Percentiles rank a stretch among this genome's conserved stretches.
Conservation (phyloP, 2,113 vertebrate genomes). For the Microtus oregoni region DNA sequence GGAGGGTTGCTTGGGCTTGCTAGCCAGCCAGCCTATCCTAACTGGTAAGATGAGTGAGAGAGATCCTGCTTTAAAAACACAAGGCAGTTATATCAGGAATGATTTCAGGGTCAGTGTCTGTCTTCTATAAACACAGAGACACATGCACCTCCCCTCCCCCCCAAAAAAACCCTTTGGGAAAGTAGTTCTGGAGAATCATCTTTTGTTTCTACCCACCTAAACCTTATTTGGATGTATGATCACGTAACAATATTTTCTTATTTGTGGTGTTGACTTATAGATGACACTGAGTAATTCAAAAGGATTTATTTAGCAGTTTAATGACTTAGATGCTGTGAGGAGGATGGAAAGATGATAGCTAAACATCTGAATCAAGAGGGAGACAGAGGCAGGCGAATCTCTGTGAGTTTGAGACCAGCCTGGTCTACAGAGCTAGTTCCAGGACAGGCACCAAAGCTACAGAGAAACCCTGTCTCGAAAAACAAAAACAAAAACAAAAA, state of each 20-base stretch:
- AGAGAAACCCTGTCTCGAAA: too few species aligned
- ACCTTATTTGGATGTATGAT: background rate
- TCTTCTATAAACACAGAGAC: background rate
- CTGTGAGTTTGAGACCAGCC: too few species aligned
- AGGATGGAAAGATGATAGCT: background rate
- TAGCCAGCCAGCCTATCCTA: background rate
- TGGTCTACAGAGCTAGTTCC: too few species aligned
- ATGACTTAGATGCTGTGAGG: constrained; percentile 9
- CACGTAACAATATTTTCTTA: background rate
- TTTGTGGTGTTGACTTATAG: constrained; percentile 6
- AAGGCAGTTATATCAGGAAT: background rate
- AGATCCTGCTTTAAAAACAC: too few species aligned
- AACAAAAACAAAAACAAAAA: too few species aligned
- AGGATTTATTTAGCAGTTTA: background rate
- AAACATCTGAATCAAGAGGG: background rate
- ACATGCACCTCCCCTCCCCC: too few species aligned
- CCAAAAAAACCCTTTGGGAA: background rate
- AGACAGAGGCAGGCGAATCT: too few species aligned
- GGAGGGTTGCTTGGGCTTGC: background rate
- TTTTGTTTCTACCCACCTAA: background rate
- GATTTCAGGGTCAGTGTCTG: background rate
- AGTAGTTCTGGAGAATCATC: background rate
- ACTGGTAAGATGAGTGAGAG: background rate
- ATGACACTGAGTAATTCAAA: background rate
- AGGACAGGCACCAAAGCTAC: too few species aligned